These are phyloP conservation scores for Drosophila buzzatii DNA, from an alignment of 2,888 invertebrate species.

Conservation along the genomic window DNA sequence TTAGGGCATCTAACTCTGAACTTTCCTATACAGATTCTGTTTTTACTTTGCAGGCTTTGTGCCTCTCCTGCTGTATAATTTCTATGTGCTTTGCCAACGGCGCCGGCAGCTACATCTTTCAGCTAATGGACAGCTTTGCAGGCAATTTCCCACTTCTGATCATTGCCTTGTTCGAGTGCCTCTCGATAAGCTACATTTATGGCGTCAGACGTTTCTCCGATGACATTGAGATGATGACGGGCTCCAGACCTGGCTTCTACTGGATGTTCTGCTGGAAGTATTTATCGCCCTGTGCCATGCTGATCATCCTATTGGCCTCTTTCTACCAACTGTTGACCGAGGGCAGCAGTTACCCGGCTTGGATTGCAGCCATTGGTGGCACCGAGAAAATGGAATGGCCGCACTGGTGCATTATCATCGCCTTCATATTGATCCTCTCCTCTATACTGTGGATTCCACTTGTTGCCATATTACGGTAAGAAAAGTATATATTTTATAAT, in stretches of 20 bases:
- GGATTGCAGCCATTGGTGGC: conserved; percentile 90
- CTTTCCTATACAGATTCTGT: neutral
- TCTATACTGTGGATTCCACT: conserved; percentile 95
- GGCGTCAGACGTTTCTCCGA: conserved; percentile 96
- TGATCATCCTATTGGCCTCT: conserved; percentile 93
- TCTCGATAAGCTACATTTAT: conserved; percentile 97
- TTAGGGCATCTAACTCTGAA: too few relatives aligned
- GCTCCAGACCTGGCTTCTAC: conserved; percentile 93
- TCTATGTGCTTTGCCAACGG: conserved; percentile 97
- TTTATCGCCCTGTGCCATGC: conserved; percentile 94
- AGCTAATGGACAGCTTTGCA: conserved; percentile 96
- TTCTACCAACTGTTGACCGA: conserved; percentile 92
- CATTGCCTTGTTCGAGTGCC: conserved; percentile 96
- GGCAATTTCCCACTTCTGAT: conserved; percentile 96
- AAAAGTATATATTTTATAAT: neutral
- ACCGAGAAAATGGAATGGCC: conserved; percentile 94
- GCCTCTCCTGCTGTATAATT: conserved; percentile 92
- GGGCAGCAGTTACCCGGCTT: conserved; percentile 94
- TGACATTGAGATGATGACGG: conserved; percentile 98
- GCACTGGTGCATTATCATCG: conserved; percentile 92
- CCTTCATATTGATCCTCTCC: conserved; percentile 90
- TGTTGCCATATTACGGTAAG: conserved; percentile 91
- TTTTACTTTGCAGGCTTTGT: conserved; percentile 86
- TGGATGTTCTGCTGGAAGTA: conserved; percentile 98
- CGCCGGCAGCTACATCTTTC: conserved; percentile 96